A percentile compares a stretch with the other conserved stretches of the same genome.
phyloP scores from a whole-genome alignment of 2,797 vertebrate genomes.

The Eidolon dupreanum region DNA sequence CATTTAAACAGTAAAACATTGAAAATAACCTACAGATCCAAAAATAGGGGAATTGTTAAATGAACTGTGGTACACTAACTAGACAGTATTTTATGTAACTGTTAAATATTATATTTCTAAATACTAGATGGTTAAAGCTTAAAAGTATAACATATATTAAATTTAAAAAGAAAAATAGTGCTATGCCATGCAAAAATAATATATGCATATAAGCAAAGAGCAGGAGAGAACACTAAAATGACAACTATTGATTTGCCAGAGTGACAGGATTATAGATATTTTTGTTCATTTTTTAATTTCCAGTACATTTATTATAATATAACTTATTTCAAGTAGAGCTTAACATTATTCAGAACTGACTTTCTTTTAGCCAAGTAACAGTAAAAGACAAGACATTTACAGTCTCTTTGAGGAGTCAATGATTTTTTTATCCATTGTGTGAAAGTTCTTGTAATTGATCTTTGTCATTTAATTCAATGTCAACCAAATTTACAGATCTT shows the following conservation, averaged over 20 bases:
- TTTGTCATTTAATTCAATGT: conserved; percentile 84
- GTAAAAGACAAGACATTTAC: conserved; percentile 62
- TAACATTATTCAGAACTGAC: conserved; percentile 30
- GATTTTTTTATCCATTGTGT: conserved; percentile 53
- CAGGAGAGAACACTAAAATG: conserved; percentile 36
- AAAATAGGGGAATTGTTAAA: not conserved
- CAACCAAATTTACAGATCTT: conserved; percentile 81
- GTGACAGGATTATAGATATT: not conserved
- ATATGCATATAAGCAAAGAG: not conserved
- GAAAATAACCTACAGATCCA: conserved; percentile 53
- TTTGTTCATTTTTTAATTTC: conserved; percentile 19
- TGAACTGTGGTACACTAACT: not conserved
- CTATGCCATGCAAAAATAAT: not conserved
- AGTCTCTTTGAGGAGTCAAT: conserved; percentile 60
- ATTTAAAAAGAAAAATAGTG: not conserved
- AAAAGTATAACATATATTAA: conserved; percentile 12
- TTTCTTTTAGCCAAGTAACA: conserved; percentile 54
- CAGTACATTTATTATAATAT: not conserved
- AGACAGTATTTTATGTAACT: conserved; percentile 45
- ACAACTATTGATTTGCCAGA: not conserved
- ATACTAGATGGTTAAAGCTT: conserved; percentile 1
- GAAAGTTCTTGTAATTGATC: conserved; percentile 82
- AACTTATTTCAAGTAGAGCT: conserved; percentile 39
- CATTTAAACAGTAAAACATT: not conserved
- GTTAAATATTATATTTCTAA: conserved; percentile 40